Base-by-base conservation (phyloP, 2,113 vertebrate genomes). In the Hemibagrus wyckioides region DNA sequence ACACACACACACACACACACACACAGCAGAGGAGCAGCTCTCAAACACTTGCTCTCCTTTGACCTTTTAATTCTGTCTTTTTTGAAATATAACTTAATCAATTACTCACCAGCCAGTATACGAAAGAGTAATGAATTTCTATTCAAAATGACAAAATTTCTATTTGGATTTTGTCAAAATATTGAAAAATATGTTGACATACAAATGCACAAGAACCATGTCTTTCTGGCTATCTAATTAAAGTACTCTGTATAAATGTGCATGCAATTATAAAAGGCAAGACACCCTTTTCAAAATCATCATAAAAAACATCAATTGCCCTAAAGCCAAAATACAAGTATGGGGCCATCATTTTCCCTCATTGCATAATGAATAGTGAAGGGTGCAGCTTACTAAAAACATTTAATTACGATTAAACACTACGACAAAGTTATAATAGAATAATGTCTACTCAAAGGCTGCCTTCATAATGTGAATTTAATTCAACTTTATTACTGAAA, bases 401-500 rank as follows among this genome's bases (percentile, higher is more conserved):
- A 21, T 30, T 56, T 56, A 23, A 80, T 30, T 36, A 23, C 1
- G 23, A 56, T 36, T 80, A 23, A 33, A 80, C 52, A 33, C 17
- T 6, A 15, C 33, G 3, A 54, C 48, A 54, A 80, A 36, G 8
- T 30, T 33, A 23, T 19, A 56, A 56, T 33, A 23, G 30, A 56
- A 56, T 33, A 33, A 36, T 11, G 30, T 80, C 25, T 11, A 80
- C n/a, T 56, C 10, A 36, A 80, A 36, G 4, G 21, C 21, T 79
- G 50, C 15, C 14, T 80, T 56, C 11, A 39, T 57, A 57, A 6
- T 39, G 52, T 33, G 19, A 15, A 21, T 23, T 33, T 80, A 33
- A 56, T 50, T 77, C 2, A 14, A 73, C 71, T 76, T 61, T 86
- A 25, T 59, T 52, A 39, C 82, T 85, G 84, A 89, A 85, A 90